Base-by-base conservation (phyloP, 2,113 vertebrate species). In the Anoura caudifer region DNA sequence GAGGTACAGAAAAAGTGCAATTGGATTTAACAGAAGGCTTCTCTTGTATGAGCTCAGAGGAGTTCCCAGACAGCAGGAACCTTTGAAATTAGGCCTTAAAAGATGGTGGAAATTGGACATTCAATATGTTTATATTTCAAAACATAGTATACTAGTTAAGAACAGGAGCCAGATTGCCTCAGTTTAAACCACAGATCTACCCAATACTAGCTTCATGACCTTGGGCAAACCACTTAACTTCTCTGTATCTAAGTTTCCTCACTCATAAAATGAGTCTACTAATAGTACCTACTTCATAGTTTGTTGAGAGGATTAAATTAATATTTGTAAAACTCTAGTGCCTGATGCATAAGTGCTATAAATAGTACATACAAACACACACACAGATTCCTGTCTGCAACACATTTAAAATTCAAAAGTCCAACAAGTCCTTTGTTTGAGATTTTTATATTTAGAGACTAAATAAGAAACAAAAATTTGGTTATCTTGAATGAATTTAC, bases 381-480 rank as follows among this genome's bases (percentile, higher is more conserved):
- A 24, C 33, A 31, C 19, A 38, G 33, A 59, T 20, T 20, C 9
- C 31, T 92, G 33, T 73, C 63, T 73, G 47, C 63, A 84, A 92
- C 31, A 73, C 92, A 36, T 59, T 90, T 56, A 67, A 93, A 92
- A 85, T 52, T 12, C 36, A 31, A 69, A 81, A 83, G 19, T 61
- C 38, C 26, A 43, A 61, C 15, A 43, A 61, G 54, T 4, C 9
- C 19, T 81, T 81, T 84, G 12, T 31, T 70, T 52, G 67, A 82
- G 24, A 88, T 54, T 89, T 95, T 96, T 81, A 79, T 65, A 86
- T 69, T 45, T 47, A 88, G 65, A 95, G 24, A 72, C 50, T 76
- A 3, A 56, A 31, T 61, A 86, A 87, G 36, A 63, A 70, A n/a
- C 47, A 73, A 67, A 90, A 83, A 95, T 56, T 93, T 24, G 38